Evolutionary conservation across 2,888 invertebrate species (phyloP).

Genomic region (Apocheima hispidaria): DNA sequence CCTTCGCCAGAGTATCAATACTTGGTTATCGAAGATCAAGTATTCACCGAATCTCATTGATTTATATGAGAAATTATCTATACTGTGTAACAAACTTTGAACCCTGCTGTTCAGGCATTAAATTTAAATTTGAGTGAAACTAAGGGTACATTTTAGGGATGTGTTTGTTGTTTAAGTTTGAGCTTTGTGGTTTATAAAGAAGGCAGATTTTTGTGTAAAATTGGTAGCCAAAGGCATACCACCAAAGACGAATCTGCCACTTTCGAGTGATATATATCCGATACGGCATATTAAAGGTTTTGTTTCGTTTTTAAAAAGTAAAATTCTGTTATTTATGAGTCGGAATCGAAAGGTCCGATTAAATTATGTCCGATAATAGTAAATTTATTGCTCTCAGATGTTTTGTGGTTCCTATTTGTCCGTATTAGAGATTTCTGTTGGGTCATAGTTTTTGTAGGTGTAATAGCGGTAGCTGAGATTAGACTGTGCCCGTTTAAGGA

Average conservation of each 20-base stretch:
- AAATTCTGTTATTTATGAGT: slow-evolving; percentile 84
- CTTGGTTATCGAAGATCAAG: slow-evolving; percentile 63
- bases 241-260: slow-evolving; percentile 82
- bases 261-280: slow-evolving; percentile 82
- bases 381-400: slow-evolving; percentile 76
- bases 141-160: slow-evolving; percentile 17
- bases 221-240: slow-evolving; percentile 64
- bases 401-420: slow-evolving; percentile 72
- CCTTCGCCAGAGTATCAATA: slow-evolving; percentile 62
- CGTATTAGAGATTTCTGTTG: slow-evolving; percentile 51
- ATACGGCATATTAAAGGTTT: slow-evolving; percentile 84
- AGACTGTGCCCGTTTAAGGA: slow-evolving; percentile 43
- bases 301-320: slow-evolving; percentile 81
- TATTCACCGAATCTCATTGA: slow-evolving; percentile 65
- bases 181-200: slow-evolving; percentile 18
- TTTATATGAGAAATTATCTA: slow-evolving; percentile 64
- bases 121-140: slow-evolving; percentile 34
- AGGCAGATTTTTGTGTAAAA: slow-evolving; percentile 40
- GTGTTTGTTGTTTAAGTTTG: slow-evolving; percentile 16
- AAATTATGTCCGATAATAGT: slow-evolving; percentile 81
- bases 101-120: neutral
- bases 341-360: slow-evolving; percentile 84
- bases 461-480: slow-evolving; percentile 42
- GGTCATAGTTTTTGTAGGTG: slow-evolving; percentile 46
- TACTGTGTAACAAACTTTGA: slow-evolving; percentile 35